phyloP scores from a whole-genome alignment of 2,797 vertebrate genomes.

The Apogon hyalosoma region DNA sequence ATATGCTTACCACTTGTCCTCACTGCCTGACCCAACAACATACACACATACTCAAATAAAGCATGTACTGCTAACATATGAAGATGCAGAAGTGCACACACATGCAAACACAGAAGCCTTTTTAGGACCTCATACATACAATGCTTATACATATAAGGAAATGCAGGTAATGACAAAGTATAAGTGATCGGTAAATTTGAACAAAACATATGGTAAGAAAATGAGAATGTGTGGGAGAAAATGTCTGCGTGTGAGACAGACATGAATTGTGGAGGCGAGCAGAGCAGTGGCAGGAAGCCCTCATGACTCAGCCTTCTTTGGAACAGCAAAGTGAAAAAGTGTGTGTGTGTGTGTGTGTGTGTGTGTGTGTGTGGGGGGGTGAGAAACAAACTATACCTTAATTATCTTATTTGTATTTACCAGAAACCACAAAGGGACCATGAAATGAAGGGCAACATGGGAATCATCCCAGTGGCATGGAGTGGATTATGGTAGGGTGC shows the following conservation, averaged over 20 bases:
- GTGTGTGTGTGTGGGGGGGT: background rate
- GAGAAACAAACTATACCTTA: conserved; percentile 39
- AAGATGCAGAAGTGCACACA: background rate
- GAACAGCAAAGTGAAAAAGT: conserved; percentile 55
- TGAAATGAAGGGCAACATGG: conserved; percentile 36
- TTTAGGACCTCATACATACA: background rate
- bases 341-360: no score
- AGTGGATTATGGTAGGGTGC: conserved; percentile 10
- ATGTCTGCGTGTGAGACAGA: conserved; percentile 62
- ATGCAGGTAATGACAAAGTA: conserved; percentile 13
- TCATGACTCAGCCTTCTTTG: conserved; percentile 77
- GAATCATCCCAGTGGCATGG: conserved; percentile 20
- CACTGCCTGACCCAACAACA: conserved; percentile 54
- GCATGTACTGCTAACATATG: conserved; percentile 7
- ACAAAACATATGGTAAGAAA: conserved; percentile 55
- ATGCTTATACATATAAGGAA: conserved; percentile 16
- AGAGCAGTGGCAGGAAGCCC: conserved; percentile 71
- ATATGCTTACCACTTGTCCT: conserved; percentile 67
- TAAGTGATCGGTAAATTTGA: conserved; percentile 1
- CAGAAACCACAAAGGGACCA: conserved; percentile 27
- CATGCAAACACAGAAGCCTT: background rate
- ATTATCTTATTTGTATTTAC: conserved; percentile 8
- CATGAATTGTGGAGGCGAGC: conserved; percentile 75
- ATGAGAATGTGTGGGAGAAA: conserved; percentile 54
- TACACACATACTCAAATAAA: conserved; percentile 15